A percentile compares a stretch with the other conserved stretches of the same genome.
These are phyloP conservation scores for Podarcis lilfordi DNA, from an alignment of 2,797 vertebrate genomes.

Conservation along the genomic window DNA sequence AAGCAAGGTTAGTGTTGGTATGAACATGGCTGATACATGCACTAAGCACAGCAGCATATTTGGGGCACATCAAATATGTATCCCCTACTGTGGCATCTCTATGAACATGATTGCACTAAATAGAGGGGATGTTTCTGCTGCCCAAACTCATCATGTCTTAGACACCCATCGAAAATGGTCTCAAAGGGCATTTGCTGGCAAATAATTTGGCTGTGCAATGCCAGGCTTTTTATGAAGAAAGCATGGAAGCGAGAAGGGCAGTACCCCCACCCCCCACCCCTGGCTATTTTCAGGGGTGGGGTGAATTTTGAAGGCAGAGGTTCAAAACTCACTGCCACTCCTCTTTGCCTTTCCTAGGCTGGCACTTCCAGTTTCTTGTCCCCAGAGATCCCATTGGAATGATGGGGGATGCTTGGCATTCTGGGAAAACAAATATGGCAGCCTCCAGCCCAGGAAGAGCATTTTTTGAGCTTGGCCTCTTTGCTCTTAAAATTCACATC, in stretches of 20 bases:
- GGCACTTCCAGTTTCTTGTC: too few relatives aligned
- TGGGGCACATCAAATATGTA: neutral
- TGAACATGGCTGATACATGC: accelerated
- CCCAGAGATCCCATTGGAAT: too few relatives aligned
- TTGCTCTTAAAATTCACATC: too few relatives aligned
- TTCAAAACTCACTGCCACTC: too few relatives aligned
- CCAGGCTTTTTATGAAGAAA: neutral
- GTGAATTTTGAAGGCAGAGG: too few relatives aligned
- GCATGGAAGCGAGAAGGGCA: neutral
- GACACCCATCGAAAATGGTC: neutral
- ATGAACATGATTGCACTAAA: neutral
- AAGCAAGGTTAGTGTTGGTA: neutral
- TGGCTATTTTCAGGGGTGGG: neutral
- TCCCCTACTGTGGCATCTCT: neutral
- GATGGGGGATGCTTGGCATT: too few relatives aligned
- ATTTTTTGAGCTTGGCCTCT: too few relatives aligned
- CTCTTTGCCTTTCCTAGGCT: too few relatives aligned
- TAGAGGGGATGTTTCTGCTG: neutral
- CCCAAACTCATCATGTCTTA: neutral
- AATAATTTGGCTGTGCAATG: neutral
- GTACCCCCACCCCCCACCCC: neutral
- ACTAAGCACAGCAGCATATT: neutral
- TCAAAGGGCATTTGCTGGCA: neutral
- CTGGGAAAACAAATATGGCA: too few relatives aligned
- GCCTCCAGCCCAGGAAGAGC: too few relatives aligned